Conservation (phyloP, 2,797 vertebrate species). For the Anguilla marmorata region DNA sequence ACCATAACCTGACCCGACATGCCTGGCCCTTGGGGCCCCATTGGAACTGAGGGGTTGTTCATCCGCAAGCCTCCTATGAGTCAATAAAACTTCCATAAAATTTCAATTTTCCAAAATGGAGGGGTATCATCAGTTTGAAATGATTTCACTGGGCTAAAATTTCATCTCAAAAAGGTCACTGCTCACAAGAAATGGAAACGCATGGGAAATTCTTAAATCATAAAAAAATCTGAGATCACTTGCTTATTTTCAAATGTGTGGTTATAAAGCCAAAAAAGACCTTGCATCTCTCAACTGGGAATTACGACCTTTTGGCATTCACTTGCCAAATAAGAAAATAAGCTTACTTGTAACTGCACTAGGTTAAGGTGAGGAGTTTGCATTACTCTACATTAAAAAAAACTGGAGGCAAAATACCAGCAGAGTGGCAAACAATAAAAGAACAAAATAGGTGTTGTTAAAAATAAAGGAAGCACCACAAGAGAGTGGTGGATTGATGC, state of each 20-base stretch:
- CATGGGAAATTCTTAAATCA: not conserved
- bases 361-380: not conserved
- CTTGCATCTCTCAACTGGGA: not conserved
- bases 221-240: not conserved
- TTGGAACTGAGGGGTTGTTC: conserved; percentile 80
- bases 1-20: conserved; percentile 83
- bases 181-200: not conserved
- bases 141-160: not conserved
- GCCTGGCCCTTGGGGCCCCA: conserved; percentile 85
- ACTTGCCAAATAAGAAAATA: not conserved
- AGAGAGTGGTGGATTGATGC: not conserved
- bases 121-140: not conserved
- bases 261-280: not conserved
- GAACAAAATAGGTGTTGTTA: not conserved
- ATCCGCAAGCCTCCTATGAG: conserved; percentile 83
- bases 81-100: conserved; percentile 35
- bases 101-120: conserved; percentile 5
- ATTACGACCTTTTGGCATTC: not conserved
- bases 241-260: not conserved
- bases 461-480: not conserved
- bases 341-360: not conserved
- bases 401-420: not conserved
- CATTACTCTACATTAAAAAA: not conserved
- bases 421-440: not conserved
- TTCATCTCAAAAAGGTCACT: not conserved